Base-by-base conservation (phyloP, 1,140 invertebrate genomes). In the Frieseomelitta varia region DNA sequence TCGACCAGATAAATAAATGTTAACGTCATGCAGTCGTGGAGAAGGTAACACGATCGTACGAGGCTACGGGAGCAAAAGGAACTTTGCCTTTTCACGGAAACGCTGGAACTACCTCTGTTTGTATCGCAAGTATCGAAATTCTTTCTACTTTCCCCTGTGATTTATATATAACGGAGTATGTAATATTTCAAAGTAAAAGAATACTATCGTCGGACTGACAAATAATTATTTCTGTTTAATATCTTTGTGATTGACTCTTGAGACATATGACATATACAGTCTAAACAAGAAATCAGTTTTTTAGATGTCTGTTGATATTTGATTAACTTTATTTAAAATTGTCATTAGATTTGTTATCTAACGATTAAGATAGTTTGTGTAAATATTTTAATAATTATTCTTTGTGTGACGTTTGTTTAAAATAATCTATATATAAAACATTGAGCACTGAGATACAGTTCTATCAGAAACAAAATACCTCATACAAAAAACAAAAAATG, bases 31-130 rank as follows among this genome's bases (percentile, higher is more conserved):
- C 30, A 74, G 47, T 19, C 63, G 24, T 80, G 82, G 73, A 73
- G 69, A 51, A 61, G 82, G 90, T 90, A 90, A 91, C 85, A 74
- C 72, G 90, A 91, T 91, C 87, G 77, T 84, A 15, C 58, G 55
- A 73, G 51, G 67, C 68, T 34, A 27, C 63, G 34, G 17, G 17
- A 71, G 21, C 65, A 85, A 85, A 85, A 85, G n/a, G 63, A 81
- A 61, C 53, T 21, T 4, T 27, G 39, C 17, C 27, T 53, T 47
- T 81, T 85, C 84, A 69, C 79, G 79, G 79, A 85, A 85, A 30
- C 51, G 24, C 30, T n/a, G n/a, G n/a, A 19, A 63, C 75, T 56
- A 67, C 30, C 65, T 17, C 4, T 69, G 4, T 53, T 24, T n/a
- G 27, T 21, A 30, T 53, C 39, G 53, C 51, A 51, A 19, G 30